Evolutionary conservation across 2,797 vertebrate species (phyloP), one percentile per base, ranked within the genome.

Genomic region (Coregonus suidteri): DNA sequence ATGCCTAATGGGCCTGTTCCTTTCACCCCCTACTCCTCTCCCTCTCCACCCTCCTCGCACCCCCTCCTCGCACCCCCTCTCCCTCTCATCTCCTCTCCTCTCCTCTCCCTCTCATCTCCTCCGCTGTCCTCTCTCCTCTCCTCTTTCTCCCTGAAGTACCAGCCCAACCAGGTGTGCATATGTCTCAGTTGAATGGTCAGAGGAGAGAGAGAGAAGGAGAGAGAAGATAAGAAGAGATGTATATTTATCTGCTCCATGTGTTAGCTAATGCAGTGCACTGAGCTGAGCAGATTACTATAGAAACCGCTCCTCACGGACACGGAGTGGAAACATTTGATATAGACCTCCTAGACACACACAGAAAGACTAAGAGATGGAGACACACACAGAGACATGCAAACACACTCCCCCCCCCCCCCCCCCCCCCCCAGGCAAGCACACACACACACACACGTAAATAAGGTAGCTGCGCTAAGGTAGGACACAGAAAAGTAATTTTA

Each of bases 221-320:
- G 41, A 47, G 41, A 11, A 47, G 41, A 41, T 7, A 41, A 41
- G 41, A 41, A 41, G 41, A 64, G 59, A 64, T 25, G 82, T 82
- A 80, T 87, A 78, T 87, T 87, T 89, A 90, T 83, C 86, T 75
- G 80, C 90, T 90, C 77, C 82, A 82, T 86, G 87, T 89, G 83
- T 83, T 82, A 86, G 85, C 85, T 91, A 92, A 93, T 90, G 88
- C 82, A 76, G 86, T 82, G 91, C 88, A 88, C 81, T 78, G 88
- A 91, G 87, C 85, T 84, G 91, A 83, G 81, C 83, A 86, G 85
- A 91, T 95, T 93, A 90, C 94, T 92, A 93, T 93, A 93, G 92
- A 92, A 93, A 94, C 93, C 70, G 85, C 88, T 79, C 76, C 84
- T 88, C 82, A 79, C 83, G 79, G 75, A 87, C 73, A 71, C 70